Base-by-base conservation (phyloP, 2,888 invertebrate genomes). In the Urechis unicinctus region DNA sequence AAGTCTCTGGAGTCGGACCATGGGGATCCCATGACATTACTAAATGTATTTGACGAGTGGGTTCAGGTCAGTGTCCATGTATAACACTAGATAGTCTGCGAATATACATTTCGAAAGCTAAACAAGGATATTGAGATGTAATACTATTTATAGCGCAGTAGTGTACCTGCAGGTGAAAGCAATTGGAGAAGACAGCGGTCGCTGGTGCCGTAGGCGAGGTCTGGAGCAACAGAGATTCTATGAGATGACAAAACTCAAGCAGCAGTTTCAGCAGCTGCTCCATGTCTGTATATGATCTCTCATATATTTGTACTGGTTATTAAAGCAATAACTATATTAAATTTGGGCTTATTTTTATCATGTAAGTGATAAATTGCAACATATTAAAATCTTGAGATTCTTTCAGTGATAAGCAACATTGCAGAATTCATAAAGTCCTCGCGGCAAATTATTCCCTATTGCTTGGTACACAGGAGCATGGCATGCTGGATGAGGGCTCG, bases 171-270 rank as follows among this genome's bases (percentile, higher is more conserved):
- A 77, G 66, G 72, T 79, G 31, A 80, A 80, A 61, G 72, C 75
- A 24, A 72, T 72, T n/a, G 72, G 74, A 13, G 60, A 61, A 25
- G 60, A 55, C 31, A 75, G 78, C 0, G 82, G 86, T 46, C 85
- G 85, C 57, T 98, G 98, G 97, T 92, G 95, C 66, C 85, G 85
- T 61, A 83, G 88, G 55, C 82, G 93, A 56, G 95, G 94, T 0
- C 82, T 98, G 5, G 97, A 98, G 78, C 97, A 98, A 74, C 96
- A 98, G 77, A 81, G 98, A 25, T 88, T 98, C 70, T 98, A 96
- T 72, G 98, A 98, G 79, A 88, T 94, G 70, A 91, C 90, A 0
- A 97, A 97, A 80, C 81, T 98, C 4, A 84, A 93, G 36, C 84
- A 87, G 26, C 98, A 98, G 78, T 89, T 95, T 68, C 84, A 88